These are phyloP conservation scores for Chaunax sp. DNA, from an alignment of 2,797 vertebrate genomes.

Conservation along the genomic window DNA sequence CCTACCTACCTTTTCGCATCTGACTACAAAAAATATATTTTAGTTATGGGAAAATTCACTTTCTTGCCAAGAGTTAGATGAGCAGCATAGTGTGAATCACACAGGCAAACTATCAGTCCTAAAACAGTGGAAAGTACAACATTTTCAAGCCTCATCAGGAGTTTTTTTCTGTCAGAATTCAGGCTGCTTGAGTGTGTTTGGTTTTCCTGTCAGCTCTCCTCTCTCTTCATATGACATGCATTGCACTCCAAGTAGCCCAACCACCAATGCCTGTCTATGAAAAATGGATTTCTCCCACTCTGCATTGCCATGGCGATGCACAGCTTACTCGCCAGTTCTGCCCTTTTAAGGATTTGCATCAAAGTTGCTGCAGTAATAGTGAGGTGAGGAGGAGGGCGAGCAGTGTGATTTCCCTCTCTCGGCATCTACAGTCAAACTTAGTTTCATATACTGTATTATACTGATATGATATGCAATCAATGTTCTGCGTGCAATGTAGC, in stretches of 20 bases:
- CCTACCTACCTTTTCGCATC: neutral
- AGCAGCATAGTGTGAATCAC: constrained; percentile 32
- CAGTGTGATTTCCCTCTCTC: constrained; percentile 41
- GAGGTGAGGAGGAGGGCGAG: constrained; percentile 38
- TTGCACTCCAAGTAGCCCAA: constrained; percentile 60
- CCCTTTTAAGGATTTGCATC: constrained; percentile 76
- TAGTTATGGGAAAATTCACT: neutral
- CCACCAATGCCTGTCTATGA: constrained; percentile 71
- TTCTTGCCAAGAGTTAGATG: neutral
- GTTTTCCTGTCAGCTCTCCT: constrained; percentile 59
- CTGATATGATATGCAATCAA: constrained; percentile 17
- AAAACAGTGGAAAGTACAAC: constrained; percentile 46
- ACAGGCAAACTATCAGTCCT: constrained; percentile 38
- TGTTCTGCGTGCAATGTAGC: constrained; percentile 8
- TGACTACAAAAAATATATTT: neutral
- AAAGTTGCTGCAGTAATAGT: constrained; percentile 62
- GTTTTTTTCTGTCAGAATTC: constrained; percentile 55
- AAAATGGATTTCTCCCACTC: constrained; percentile 78
- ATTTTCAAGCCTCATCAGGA: constrained; percentile 52
- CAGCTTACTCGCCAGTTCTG: constrained; percentile 67
- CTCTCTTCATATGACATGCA: constrained; percentile 74
- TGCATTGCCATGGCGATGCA: constrained; percentile 70
- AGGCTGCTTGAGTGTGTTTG: constrained; percentile 55
- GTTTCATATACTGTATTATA: constrained; percentile 47
- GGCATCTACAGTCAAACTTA: constrained; percentile 10